Percentiles rank a stretch among this genome's conserved stretches.
Conservation (phyloP, 2,888 invertebrate species). For the Conistra vaccinii region DNA sequence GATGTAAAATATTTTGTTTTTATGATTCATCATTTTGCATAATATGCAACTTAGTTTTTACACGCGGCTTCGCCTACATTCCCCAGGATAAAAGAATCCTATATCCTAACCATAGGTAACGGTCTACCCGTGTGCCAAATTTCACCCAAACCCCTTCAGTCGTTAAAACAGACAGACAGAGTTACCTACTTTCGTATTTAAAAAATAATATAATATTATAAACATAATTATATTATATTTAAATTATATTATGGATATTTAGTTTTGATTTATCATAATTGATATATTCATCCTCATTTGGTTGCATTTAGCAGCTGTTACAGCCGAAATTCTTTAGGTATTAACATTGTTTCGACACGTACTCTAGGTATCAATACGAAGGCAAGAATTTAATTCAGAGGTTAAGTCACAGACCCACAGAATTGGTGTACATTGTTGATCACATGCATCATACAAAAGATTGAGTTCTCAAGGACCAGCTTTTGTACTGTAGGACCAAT, state of each 20-base stretch:
- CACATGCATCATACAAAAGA: too few species aligned
- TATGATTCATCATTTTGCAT: neutral
- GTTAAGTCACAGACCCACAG: neutral
- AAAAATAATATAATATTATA: too few species aligned
- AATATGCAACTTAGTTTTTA: neutral
- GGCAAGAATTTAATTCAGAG: neutral
- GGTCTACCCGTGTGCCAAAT: neutral
- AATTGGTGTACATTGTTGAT: neutral
- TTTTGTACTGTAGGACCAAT: neutral
- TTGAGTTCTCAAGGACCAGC: neutral
- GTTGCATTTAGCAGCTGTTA: neutral
- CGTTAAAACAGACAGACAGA: neutral
- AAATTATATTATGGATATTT: neutral
- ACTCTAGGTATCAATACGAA: neutral
- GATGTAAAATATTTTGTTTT: constrained; percentile 19
- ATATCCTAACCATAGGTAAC: neutral
- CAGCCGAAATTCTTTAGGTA: neutral
- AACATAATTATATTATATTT: neutral
- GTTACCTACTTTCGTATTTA: neutral
- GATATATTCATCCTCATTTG: neutral
- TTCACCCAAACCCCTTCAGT: neutral
- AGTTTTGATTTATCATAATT: neutral
- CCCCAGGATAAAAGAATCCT: neutral
- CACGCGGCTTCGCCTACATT: neutral
- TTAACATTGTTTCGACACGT: neutral